phyloP scores from a whole-genome alignment of 2,797 vertebrate genomes.

The Falco novaeseelandiae region DNA sequence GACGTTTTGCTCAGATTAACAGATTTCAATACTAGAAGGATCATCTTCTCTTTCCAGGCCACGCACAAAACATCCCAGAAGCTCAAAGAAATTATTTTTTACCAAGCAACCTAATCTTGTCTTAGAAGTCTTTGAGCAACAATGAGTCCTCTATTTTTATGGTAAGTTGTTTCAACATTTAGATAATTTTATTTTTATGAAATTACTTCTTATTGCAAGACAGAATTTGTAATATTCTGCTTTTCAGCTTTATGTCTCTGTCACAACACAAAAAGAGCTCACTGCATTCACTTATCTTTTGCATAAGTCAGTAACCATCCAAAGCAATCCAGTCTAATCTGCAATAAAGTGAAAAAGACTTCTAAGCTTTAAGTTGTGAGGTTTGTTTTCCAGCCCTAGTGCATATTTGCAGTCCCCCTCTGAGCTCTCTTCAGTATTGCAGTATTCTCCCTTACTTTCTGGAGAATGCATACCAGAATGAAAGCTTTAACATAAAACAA shows the following conservation, averaged over 20 bases:
- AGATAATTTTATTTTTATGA: background rate
- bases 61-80: background rate
- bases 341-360: background rate
- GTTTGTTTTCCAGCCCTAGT: background rate
- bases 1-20: constrained; percentile 30
- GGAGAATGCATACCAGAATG: background rate
- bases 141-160: background rate
- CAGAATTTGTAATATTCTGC: background rate
- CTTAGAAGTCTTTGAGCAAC: background rate
- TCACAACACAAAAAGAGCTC: background rate
- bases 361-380: background rate
- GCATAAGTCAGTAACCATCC: background rate
- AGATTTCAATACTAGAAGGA: background rate
- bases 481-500: background rate
- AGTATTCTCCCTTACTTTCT: background rate
- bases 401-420: background rate
- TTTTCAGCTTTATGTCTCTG: background rate
- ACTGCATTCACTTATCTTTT: background rate
- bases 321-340: background rate
- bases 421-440: background rate
- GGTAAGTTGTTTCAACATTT: background rate
- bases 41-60: constrained; percentile 27
- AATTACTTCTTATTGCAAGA: background rate
- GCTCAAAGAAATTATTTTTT: constrained; percentile 13
- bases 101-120: constrained; percentile 9